Conservation (phyloP, 2,113 vertebrate species). For the Acinonyx jubatus region DNA sequence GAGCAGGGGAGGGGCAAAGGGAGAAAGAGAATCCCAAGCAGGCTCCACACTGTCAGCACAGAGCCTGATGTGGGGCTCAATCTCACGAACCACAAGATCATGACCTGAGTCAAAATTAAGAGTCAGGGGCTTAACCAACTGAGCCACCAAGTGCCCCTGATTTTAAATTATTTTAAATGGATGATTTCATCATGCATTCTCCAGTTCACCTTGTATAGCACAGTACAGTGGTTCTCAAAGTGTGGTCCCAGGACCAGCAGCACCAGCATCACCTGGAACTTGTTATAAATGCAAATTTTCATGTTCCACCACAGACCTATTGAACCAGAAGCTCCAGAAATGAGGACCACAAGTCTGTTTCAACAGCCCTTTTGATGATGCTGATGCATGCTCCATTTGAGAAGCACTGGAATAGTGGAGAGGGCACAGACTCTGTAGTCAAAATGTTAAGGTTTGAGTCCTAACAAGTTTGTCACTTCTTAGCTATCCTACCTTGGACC, state of each 20-base stretch:
- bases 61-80: too few relatives aligned
- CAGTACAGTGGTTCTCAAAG: not conserved
- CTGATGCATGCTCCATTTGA: not conserved
- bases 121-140: too few relatives aligned
- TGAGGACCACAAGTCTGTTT: not conserved
- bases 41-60: too few relatives aligned
- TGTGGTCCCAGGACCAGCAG: not conserved
- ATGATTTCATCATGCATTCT: not conserved
- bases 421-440: not conserved
- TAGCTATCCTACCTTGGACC: not conserved
- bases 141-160: too few relatives aligned
- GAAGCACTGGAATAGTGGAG: not conserved
- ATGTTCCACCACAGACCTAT: not conserved
- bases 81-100: too few relatives aligned
- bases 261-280: not conserved
- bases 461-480: not conserved
- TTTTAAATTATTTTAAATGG: not conserved
- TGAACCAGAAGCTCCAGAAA: not conserved
- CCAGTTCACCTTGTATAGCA: not conserved
- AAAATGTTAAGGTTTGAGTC: not conserved
- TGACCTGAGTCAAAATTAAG: too few relatives aligned
- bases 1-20: too few relatives aligned
- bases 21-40: too few relatives aligned
- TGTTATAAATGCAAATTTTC: not conserved
- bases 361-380: not conserved